These are phyloP conservation scores for Bradypodion ventrale DNA, from an alignment of 2,797 vertebrate genomes.

Conservation along the genomic window DNA sequence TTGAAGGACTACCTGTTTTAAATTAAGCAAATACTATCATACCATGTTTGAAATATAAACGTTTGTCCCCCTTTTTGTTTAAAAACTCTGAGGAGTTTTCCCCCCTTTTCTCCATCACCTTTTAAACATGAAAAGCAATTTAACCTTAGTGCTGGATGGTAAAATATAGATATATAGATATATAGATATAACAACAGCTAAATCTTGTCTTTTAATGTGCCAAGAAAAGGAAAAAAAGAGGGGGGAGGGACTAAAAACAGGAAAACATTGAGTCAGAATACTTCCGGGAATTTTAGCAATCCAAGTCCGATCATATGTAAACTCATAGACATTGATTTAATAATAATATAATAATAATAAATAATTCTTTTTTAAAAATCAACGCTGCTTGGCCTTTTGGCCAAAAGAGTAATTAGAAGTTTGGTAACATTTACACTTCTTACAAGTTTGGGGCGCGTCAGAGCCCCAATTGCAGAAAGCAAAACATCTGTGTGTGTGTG, in stretches of 20 bases:
- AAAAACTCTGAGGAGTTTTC: conserved; percentile 20
- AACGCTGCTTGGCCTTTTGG: conserved; percentile 61
- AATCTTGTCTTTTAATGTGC: conserved; percentile 78
- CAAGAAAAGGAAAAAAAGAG: conserved; percentile 77
- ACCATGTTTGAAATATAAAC: conserved; percentile 76
- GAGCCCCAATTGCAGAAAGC: conserved; percentile 71
- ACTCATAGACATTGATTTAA: conserved; percentile 87
- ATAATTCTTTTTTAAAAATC: conserved; percentile 28
- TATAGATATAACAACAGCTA: conserved; percentile 73
- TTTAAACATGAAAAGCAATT: conserved; percentile 71
- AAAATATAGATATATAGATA: conserved; percentile 75
- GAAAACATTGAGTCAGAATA: conserved; percentile 56
- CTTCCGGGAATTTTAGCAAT: conserved; percentile 75
- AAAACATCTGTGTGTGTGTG: conserved; percentile 66
- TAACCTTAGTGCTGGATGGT: conserved; percentile 73
- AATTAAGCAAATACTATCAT: conserved; percentile 77
- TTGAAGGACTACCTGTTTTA: conserved; percentile 76
- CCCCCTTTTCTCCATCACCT: not conserved
- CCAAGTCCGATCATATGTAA: conserved; percentile 81
- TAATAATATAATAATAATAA: conserved; percentile 91
- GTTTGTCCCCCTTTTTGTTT: conserved; percentile 54
- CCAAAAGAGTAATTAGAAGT: conserved; percentile 82
- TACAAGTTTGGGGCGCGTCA: conserved; percentile 84
- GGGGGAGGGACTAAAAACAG: conserved; percentile 66
- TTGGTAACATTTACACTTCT: conserved; percentile 91